Percentiles rank a stretch among this genome's conserved stretches.
Evolutionary conservation across 2,113 vertebrate species (phyloP).

Genomic region (Mastomys coucha): DNA sequence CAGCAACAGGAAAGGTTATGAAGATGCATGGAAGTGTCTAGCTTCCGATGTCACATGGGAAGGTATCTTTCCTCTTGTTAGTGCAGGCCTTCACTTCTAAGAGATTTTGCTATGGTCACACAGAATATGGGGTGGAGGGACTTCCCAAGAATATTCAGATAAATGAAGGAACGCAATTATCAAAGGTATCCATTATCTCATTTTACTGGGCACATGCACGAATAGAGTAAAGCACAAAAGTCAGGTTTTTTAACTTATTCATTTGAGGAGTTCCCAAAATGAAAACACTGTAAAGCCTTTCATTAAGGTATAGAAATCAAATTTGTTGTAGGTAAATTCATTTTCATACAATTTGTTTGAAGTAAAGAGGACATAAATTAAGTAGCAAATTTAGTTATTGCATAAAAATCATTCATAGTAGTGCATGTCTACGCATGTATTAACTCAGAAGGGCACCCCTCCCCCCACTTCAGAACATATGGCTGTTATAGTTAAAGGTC

Average conservation of each 20-base stretch:
- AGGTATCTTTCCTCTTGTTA: neutral
- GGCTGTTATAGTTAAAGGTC: conserved; percentile 16
- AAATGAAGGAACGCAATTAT: conserved; percentile 6
- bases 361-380: conserved; percentile 37
- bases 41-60: neutral
- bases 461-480: conserved; percentile 9
- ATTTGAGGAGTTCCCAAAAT: neutral
- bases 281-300: conserved; percentile 41
- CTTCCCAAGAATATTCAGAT: conserved; percentile 7
- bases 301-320: conserved; percentile 7
- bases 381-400: conserved; percentile 18
- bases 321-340: conserved; percentile 31
- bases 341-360: conserved; percentile 40
- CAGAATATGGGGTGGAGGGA: neutral
- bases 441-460: conserved; percentile 11
- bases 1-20: neutral
- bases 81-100: neutral
- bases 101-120: neutral
- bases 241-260: neutral
- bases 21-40: neutral
- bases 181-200: neutral
- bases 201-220: neutral
- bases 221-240: conserved; percentile 3
- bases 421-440: neutral
- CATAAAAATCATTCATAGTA: conserved; percentile 22